Evolutionary conservation across 2,797 vertebrate genomes (phyloP).

Genomic region (Glyptemys insculpta): DNA sequence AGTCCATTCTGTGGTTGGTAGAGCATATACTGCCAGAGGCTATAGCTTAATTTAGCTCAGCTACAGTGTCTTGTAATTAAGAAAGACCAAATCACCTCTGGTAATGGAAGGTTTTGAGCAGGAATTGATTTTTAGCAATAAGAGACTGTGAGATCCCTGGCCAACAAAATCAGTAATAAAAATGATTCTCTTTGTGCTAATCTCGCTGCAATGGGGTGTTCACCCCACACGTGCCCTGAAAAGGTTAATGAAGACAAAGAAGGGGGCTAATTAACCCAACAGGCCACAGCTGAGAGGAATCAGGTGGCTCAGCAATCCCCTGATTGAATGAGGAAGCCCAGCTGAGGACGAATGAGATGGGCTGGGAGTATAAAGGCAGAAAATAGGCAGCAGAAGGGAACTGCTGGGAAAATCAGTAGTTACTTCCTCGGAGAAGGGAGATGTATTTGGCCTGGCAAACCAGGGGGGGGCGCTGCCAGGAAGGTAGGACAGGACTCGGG

Average conservation of each 20-base stretch:
- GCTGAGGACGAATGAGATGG: background rate
- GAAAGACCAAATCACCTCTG: background rate
- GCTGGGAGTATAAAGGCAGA: background rate
- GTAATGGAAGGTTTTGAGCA: background rate
- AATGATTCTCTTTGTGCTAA: background rate
- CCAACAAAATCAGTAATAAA: fast-evolving
- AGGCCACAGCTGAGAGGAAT: background rate
- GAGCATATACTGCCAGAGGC: background rate
- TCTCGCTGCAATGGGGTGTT: background rate
- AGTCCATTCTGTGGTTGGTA: background rate
- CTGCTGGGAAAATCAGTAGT: background rate
- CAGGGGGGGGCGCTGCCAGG: fast-evolving
- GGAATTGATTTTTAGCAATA: fast-evolving
- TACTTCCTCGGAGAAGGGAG: background rate
- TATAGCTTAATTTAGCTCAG: background rate
- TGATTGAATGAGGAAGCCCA: background rate
- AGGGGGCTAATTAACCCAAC: background rate
- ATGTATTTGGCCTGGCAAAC: background rate
- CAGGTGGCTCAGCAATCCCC: background rate
- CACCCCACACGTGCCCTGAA: background rate
- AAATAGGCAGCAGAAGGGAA: background rate
- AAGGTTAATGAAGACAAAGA: background rate
- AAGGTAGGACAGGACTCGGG: background rate
- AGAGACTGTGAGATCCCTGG: background rate
- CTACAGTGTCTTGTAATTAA: background rate